These are phyloP conservation scores for Venustoraphidia nigricollis DNA, from an alignment of 2,888 invertebrate genomes.

Conservation along the genomic window DNA sequence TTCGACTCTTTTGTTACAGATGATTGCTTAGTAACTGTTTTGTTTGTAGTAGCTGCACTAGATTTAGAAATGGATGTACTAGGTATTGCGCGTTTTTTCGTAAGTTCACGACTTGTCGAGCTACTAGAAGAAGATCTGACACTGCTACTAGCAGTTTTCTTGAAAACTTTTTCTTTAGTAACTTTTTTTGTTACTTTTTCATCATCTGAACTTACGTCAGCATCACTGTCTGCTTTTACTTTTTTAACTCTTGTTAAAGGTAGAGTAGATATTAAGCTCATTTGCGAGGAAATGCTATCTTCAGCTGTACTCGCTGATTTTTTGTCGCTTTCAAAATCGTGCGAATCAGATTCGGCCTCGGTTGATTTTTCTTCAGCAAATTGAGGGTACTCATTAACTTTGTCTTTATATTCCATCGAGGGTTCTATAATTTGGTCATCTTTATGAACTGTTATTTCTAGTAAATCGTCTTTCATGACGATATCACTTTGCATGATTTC, in stretches of 20 bases:
- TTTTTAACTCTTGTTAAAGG: slow-evolving; percentile 10
- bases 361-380: not conserved
- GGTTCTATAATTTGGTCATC: slow-evolving; percentile 8
- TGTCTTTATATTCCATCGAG: slow-evolving; percentile 8
- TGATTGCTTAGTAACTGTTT: not conserved
- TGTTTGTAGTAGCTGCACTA: slow-evolving; percentile 6
- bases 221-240: slow-evolving; percentile 19
- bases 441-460: slow-evolving; percentile 26
- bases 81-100: not conserved
- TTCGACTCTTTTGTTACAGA: slow-evolving; percentile 5
- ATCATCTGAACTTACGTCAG: slow-evolving; percentile 24
- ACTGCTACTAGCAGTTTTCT: slow-evolving; percentile 8
- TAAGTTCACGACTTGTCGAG: no score
- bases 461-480: slow-evolving; percentile 27
- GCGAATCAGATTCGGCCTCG: slow-evolving; percentile 3
- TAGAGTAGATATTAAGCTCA: not conserved
- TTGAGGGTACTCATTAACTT: no score
- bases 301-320: no score
- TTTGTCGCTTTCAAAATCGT: slow-evolving; percentile 8
- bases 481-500: slow-evolving; percentile 22
- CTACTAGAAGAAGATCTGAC: not conserved
- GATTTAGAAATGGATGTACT: slow-evolving; percentile 13
- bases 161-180: slow-evolving; percentile 11
- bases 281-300: no score
- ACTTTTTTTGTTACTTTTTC: slow-evolving; percentile 13